phyloP scores from a whole-genome alignment of 2,113 vertebrate genomes.

The Stictonetta naevosa region DNA sequence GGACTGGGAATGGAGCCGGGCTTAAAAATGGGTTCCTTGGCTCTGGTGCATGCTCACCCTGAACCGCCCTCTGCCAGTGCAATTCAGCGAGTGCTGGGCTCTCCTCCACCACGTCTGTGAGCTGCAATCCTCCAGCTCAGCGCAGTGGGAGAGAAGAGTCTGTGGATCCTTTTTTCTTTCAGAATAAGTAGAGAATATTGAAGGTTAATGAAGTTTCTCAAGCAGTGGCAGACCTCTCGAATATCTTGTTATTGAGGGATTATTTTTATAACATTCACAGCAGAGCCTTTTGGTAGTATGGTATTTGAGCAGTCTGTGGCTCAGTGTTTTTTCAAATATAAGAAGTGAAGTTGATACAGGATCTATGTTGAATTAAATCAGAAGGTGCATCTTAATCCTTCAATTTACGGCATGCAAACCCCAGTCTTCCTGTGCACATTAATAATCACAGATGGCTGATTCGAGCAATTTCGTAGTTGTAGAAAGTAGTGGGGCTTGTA shows the following conservation, averaged over 20 bases:
- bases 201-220: constrained; percentile 24
- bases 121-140: not conserved
- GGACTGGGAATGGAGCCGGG: fast-evolving
- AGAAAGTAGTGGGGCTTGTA: not conserved
- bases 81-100: not conserved
- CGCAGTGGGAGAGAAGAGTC: fast-evolving
- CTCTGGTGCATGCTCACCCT: not conserved
- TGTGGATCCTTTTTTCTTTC: not conserved
- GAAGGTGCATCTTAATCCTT: constrained; percentile 44
- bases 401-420: not conserved
- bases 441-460: not conserved
- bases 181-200: not conserved
- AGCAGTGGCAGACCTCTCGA: not conserved
- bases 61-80: not conserved
- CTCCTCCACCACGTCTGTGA: not conserved
- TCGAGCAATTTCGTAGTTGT: not conserved
- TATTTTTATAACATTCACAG: constrained; percentile 5
- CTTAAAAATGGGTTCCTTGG: not conserved
- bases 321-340: not conserved
- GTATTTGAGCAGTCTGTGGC: constrained; percentile 9
- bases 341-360: constrained; percentile 30
- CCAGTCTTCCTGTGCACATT: not conserved
- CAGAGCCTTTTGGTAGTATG: not conserved
- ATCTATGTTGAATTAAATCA: constrained; percentile 49
- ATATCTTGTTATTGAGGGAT: not conserved